A percentile compares a stretch with the other conserved stretches of the same genome.
Conservation (phyloP, 1,140 invertebrate genomes). For the Hylyphantes graminicola region DNA sequence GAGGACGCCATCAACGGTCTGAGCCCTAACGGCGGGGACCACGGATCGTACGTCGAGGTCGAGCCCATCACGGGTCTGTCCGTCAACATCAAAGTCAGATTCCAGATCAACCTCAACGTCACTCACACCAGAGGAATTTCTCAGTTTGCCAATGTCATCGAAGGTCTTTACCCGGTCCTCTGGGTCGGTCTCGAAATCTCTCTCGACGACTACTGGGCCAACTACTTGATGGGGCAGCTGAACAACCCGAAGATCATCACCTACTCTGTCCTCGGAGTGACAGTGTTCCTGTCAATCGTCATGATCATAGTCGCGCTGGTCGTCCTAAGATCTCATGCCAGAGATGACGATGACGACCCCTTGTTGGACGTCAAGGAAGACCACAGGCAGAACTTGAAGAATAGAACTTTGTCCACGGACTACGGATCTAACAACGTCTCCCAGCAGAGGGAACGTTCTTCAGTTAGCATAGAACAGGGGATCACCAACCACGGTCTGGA, state of each 20-base stretch:
- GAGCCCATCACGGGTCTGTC: slow-evolving; percentile 34
- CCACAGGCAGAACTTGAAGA: slow-evolving; percentile 4
- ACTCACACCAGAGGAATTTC: slow-evolving; percentile 23
- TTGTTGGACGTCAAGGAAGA: slow-evolving; percentile 29
- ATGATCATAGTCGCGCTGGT: slow-evolving; percentile 12
- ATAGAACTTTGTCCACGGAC: neutral
- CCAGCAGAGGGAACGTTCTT: no score
- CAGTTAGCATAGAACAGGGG: no score
- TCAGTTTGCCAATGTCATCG: slow-evolving; percentile 61
- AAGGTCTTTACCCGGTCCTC: slow-evolving; percentile 63
- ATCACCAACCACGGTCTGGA: no score
- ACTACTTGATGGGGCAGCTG: slow-evolving; percentile 27
- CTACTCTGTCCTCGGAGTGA: slow-evolving; percentile 19
- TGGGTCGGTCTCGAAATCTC: slow-evolving; percentile 61
- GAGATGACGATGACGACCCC: slow-evolving; percentile 8
- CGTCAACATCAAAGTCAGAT: slow-evolving; percentile 6
- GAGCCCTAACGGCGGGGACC: neutral
- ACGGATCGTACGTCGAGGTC: slow-evolving; percentile 32
- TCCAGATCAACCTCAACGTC: slow-evolving; percentile 46
- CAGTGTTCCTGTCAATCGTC: neutral
- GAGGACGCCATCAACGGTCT: slow-evolving; percentile 25
- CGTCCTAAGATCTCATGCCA: neutral
- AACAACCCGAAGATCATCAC: slow-evolving; percentile 38
- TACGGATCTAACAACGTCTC: no score
- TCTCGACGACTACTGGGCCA: slow-evolving; percentile 41